phyloP scores from a whole-genome alignment of 2,888 invertebrate genomes.

The Drosophila kuntzei region DNA sequence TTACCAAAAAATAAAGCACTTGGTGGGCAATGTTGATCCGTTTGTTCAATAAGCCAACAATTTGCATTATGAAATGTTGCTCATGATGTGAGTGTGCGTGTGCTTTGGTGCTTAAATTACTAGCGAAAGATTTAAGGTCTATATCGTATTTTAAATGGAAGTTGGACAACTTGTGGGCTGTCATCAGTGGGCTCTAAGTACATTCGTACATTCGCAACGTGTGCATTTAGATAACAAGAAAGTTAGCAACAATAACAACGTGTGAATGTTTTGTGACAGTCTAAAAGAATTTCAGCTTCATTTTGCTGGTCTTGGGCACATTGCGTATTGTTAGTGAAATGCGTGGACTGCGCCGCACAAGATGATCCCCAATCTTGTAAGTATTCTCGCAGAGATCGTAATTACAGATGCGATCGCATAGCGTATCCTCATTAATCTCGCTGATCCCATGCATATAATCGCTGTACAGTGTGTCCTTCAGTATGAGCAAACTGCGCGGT shows the following conservation, averaged over 20 bases:
- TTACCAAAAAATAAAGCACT: conserved; percentile 73
- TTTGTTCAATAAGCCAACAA: conserved; percentile 31
- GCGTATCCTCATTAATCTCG: conserved; percentile 89
- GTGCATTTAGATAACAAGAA: conserved; percentile 51
- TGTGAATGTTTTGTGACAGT: conserved; percentile 25
- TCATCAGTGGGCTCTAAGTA: conserved; percentile 59
- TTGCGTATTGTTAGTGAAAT: conserved; percentile 96
- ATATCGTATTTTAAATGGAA: conserved; percentile 3
- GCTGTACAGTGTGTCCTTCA: conserved; percentile 93
- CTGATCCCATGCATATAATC: conserved; percentile 95
- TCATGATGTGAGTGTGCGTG: conserved; percentile 25
- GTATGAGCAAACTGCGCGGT: conserved; percentile 94
- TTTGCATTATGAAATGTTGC: conserved; percentile 25
- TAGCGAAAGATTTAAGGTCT: conserved; percentile 54
- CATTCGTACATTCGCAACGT: conserved; percentile 25
- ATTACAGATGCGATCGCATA: conserved; percentile 88
- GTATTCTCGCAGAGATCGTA: conserved; percentile 88
- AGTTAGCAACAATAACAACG: conserved; percentile 22
- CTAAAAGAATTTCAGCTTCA: conserved; percentile 88
- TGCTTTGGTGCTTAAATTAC: conserved; percentile 56
- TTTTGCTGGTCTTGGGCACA: conserved; percentile 94
- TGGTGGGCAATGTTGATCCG: conserved; percentile 55
- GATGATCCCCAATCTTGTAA: conserved; percentile 87
- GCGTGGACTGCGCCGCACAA: conserved; percentile 91
- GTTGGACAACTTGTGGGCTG: conserved; percentile 37